Conservation (phyloP, 2,888 invertebrate species). For the Aleiodes testaceus region DNA sequence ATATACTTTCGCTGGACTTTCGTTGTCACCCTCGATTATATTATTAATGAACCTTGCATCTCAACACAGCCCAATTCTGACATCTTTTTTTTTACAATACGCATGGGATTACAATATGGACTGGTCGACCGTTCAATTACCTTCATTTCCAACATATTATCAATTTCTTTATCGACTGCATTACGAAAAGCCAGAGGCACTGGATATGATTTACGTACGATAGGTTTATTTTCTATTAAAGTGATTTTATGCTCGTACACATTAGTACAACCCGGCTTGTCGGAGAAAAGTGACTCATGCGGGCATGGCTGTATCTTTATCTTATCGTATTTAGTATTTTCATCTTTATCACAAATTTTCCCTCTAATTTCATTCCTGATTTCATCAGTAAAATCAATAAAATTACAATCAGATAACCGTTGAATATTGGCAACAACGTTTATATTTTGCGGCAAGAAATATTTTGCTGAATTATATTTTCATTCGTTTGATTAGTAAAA, state of each 20-base stretch:
- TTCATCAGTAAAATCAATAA: no score
- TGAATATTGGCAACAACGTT: no score
- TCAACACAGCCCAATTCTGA: slow-evolving; percentile 58
- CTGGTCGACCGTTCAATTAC: slow-evolving; percentile 51
- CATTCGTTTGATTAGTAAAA: no score
- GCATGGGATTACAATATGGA: slow-evolving; percentile 58
- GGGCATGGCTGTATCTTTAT: no score
- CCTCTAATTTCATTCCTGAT: no score
- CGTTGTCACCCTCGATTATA: slow-evolving; percentile 58
- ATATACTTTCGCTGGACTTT: slow-evolving; percentile 51
- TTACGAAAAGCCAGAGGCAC: slow-evolving; percentile 56
- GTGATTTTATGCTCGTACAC: slow-evolving; percentile 49
- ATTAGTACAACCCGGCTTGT: slow-evolving; percentile 9
- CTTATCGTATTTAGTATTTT: no score
- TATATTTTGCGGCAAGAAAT: no score
- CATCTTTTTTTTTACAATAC: slow-evolving; percentile 60
- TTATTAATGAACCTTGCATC: slow-evolving; percentile 61
- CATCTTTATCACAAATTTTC: no score
- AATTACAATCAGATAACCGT: no score
- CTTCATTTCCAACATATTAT: slow-evolving; percentile 53
- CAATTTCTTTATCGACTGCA: slow-evolving; percentile 53
- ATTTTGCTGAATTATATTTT: no score
- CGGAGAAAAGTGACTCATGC: slow-evolving; percentile 25
- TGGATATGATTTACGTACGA: slow-evolving; percentile 56
- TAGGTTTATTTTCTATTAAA: slow-evolving; percentile 49